phyloP scores from a whole-genome alignment of 2,888 invertebrate genomes.

The Oscheius sp. region DNA sequence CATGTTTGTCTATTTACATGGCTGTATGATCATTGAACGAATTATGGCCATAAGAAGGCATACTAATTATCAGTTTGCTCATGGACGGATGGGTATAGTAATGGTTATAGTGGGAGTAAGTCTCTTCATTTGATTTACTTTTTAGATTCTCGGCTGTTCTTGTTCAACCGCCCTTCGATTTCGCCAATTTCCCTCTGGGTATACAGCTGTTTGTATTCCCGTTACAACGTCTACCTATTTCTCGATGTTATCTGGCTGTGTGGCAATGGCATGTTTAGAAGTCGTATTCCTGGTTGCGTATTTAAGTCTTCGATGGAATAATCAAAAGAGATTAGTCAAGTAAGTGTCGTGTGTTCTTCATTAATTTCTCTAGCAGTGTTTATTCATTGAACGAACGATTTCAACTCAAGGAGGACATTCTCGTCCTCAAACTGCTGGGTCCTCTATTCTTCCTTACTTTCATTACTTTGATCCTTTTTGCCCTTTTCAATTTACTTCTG shows the following conservation, averaged over 20 bases:
- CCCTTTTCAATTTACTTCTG: neutral
- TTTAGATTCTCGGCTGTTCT: neutral
- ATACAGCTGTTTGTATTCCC: neutral
- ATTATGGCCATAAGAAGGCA: neutral
- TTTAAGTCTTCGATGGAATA: neutral
- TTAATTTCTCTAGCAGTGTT: neutral
- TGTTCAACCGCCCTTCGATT: neutral
- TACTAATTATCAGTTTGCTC: neutral
- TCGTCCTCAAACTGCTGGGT: constrained; percentile 5
- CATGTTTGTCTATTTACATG: constrained; percentile 6
- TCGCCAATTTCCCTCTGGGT: neutral
- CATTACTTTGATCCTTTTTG: neutral
- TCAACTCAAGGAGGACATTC: constrained; percentile 8
- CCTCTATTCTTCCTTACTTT: constrained; percentile 12
- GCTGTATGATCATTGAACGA: constrained; percentile 8
- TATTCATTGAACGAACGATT: constrained; percentile 4
- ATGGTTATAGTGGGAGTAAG: neutral
- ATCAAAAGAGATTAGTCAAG: neutral
- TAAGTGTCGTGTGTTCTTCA: neutral
- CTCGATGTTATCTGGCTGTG: neutral
- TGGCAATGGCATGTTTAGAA: neutral
- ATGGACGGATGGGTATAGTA: neutral
- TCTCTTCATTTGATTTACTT: neutral
- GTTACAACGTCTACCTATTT: neutral
- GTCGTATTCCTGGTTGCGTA: constrained; percentile 6